These are phyloP conservation scores for Bambusicola thoracicus DNA, from an alignment of 2,113 vertebrate species.

Conservation along the genomic window DNA sequence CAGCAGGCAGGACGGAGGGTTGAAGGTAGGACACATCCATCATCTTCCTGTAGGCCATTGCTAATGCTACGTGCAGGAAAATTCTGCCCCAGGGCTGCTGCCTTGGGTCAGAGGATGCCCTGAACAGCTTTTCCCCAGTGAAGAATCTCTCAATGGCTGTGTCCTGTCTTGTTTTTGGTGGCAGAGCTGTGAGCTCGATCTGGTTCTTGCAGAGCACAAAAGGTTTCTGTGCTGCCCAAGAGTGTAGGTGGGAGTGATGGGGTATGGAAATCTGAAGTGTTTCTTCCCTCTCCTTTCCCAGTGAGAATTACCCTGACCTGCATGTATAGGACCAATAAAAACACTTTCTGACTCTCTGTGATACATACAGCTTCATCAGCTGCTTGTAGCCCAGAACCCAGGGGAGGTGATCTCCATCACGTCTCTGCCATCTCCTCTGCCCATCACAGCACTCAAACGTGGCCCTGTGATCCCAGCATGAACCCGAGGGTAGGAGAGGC, in stretches of 20 bases:
- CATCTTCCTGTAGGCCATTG: background rate
- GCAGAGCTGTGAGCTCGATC: background rate
- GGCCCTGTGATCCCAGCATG: background rate
- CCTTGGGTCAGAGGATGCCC: background rate
- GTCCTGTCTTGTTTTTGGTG: background rate
- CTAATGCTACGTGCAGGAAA: accelerated
- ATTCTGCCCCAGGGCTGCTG: background rate
- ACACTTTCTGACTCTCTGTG: no score
- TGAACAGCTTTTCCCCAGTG: background rate
- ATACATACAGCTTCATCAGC: background rate
- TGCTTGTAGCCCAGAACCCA: background rate
- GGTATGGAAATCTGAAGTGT: background rate
- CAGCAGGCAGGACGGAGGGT: background rate
- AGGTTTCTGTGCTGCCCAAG: background rate
- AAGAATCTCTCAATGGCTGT: background rate
- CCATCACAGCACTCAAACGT: background rate
- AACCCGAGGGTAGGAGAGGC: background rate
- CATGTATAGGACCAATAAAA: no score
- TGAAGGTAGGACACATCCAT: background rate
- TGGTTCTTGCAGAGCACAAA: background rate
- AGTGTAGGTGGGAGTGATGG: background rate
- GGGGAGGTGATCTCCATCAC: background rate
- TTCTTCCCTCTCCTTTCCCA: background rate
- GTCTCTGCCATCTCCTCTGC: background rate
- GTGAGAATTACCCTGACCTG: background rate